phyloP scores from a whole-genome alignment of 1,140 invertebrate genomes.

The Geopemphigus sp. region DNA sequence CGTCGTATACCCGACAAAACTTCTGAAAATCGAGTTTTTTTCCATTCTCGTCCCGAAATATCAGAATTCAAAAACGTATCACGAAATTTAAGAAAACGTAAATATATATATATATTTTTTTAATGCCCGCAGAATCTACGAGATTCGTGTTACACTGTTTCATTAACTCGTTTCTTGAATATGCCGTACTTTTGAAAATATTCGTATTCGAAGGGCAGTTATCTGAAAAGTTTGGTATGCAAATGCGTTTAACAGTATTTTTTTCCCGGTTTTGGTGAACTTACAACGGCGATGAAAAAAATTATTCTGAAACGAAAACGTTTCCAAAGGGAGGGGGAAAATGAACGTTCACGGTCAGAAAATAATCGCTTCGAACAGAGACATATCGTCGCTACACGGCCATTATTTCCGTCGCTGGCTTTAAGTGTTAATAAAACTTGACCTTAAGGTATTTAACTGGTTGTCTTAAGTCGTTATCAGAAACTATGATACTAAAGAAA shows the following conservation, averaged over 20 bases:
- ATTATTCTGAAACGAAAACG: conserved; percentile 15
- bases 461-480: not conserved
- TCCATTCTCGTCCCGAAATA: not conserved
- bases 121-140: not conserved
- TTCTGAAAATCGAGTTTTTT: conserved; percentile 34
- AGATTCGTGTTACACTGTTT: not conserved
- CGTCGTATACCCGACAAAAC: not conserved
- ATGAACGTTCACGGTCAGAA: not conserved
- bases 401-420: not conserved
- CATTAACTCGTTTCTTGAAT: conserved; percentile 10
- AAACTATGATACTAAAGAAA: not conserved
- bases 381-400: not conserved
- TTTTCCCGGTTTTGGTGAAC: too few species aligned
- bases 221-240: conserved; percentile 18
- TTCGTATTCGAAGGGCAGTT: not conserved
- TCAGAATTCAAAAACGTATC: conserved; percentile 34
- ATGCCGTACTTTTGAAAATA: not conserved
- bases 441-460: not conserved
- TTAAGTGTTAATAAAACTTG: not conserved
- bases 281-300: not conserved
- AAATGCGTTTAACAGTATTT: not conserved
- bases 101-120: not conserved
- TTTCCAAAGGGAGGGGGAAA: not conserved
- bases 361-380: not conserved
- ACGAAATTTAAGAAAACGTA: not conserved